phyloP scores from a whole-genome alignment of 2,888 invertebrate species.

The Brachyptera risi region DNA sequence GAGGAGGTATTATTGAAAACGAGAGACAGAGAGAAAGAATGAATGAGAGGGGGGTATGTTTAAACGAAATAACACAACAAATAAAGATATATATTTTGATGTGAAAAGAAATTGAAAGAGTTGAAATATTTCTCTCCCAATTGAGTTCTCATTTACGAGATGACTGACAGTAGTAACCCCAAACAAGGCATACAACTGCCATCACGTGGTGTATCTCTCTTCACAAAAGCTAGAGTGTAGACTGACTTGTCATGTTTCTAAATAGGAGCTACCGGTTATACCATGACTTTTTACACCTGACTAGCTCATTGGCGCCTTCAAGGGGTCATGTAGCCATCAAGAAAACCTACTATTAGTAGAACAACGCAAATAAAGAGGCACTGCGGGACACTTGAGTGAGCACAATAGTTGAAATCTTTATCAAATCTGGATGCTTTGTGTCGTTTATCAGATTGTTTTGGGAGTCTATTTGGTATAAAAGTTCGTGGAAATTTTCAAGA shows the following conservation, averaged over 20 bases:
- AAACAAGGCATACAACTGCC: conserved; percentile 13
- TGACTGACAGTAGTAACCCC: conserved; percentile 28
- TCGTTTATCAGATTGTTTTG: too few species aligned
- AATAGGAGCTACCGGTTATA: background rate
- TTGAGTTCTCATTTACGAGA: conserved; percentile 15
- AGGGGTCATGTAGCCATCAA: background rate
- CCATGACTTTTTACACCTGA: too few species aligned
- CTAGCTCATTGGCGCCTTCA: conserved; percentile 6
- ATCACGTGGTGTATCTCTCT: background rate
- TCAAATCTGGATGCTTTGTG: too few species aligned
- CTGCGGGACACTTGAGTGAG: background rate
- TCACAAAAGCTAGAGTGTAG: background rate
- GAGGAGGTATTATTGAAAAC: too few species aligned
- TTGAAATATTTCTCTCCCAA: conserved; percentile 9
- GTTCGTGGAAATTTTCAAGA: too few species aligned
- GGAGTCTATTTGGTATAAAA: too few species aligned
- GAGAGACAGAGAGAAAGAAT: too few species aligned
- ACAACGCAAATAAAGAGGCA: background rate
- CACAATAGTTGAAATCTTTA: background rate
- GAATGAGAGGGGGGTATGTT: too few species aligned
- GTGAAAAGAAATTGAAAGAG: conserved; percentile 8
- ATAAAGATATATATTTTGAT: conserved; percentile 8
- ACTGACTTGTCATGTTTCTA: conserved; percentile 2
- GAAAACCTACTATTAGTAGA: background rate
- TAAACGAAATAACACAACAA: conserved; percentile 16